Base-by-base conservation (phyloP, 2,113 vertebrate species). In the Microcebus ravelobensis region DNA sequence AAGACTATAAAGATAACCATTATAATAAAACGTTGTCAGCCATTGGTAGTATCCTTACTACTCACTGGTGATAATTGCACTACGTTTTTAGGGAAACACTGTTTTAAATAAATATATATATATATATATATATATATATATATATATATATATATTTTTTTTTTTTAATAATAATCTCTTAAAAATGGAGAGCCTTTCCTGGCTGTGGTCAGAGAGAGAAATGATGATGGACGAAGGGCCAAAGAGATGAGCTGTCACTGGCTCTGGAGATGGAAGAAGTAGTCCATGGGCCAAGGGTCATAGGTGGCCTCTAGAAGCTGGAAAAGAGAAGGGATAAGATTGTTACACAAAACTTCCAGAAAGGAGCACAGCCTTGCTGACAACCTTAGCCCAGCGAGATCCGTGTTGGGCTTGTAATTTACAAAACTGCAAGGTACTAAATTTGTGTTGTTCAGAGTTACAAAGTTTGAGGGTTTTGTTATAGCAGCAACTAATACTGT, bases 21-120 rank as follows among this genome's bases (percentile, higher is more conserved):
- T 25, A 50, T 12, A 36, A 57, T 57, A 18, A 84, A 80, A 93
- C 77, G 20, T 39, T 59, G 13, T 91, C 50, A 61, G 31, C 23
- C 9, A 42, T 55, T 27, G 13, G 29, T 87, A 84, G 15, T 52
- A 50, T 21, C 55, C 83, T 82, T 81, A 87, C 68, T 36, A 76
- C 11, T 57, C 10, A 21, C 39, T 39, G 50, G 77, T 80, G 39
- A 68, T 55, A 82, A 94, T 9, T 82, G 21, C 45, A 73, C 50
- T 52, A 84, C 25, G 52, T 90, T 94, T 90, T 91, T 67, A 13
- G 27, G 42, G n/a, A 92, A 89, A 93, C 25, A 55, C 52, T 80
- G 42, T 50, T 96, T 93, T 90, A 92, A 93, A 52, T 25, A 36
- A 92, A 82, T 23, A 59, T 8, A 8, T 45, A 42, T 42, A 42